Base-by-base conservation (phyloP, 2,888 invertebrate species). In the Lasius fuliginosus region DNA sequence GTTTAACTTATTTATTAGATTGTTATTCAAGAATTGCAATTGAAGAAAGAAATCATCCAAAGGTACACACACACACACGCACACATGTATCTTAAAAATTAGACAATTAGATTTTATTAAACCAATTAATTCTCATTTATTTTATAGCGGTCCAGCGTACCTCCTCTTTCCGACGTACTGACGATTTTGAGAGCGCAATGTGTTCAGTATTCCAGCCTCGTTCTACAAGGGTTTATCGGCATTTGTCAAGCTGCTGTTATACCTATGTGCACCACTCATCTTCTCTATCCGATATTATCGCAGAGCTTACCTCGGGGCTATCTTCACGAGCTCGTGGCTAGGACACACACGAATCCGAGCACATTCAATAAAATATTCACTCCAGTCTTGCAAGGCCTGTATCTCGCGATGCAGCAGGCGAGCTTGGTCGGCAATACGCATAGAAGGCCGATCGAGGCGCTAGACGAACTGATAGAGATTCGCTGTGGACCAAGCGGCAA, bases 401-500 rank as follows among this genome's bases (percentile, higher is more conserved):
- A 97, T 86, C 95, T 97, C 62, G 95, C 96, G 64, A 97, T 97
- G 95, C 96, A 97, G 76, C 96, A 96, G 77, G 96, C 97, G 1
- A 97, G 97, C 87, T 96, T 97, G 87, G 96, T 97, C 87, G 96
- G 97, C 8, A 97, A 97, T 90, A 96, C 96, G 68, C 97, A 97
- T 92, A 95, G 96, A 69, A 95, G 96, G 87, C 97, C 98, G 15
- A 96, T 98, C 87, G 96, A 97, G 64, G 97, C 97, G 75, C 95
- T 99, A 83, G 97, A 97, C 62, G 97, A 98, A 91, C 95, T 99
- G 87, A 97, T 98, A 92, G 98, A 98, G 90, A 96, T 98, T 84
- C 97, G 98, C 85, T 96, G 97, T 30, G 96, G 97, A 1, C 95
- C 96, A 53, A 95, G 95, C 1, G 96, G 96, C 88, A 96, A 96